Evolutionary conservation across 2,797 vertebrate genomes (phyloP).

Genomic region (Dromococcyx pavoninus): DNA sequence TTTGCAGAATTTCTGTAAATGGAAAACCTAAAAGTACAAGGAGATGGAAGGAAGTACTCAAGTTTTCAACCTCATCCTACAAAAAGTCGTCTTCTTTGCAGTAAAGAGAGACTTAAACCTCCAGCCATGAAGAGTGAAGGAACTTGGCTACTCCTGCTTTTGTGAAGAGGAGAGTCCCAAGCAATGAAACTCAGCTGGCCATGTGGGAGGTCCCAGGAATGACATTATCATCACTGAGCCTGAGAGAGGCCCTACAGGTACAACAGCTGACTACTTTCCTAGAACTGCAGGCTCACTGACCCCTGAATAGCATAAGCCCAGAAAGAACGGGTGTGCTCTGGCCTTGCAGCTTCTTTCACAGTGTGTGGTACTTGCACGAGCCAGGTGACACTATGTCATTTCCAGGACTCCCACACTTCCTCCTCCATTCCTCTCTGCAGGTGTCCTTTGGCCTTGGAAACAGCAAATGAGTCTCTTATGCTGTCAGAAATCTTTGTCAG

Average conservation of each 20-base stretch:
- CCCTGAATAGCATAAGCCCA: background rate
- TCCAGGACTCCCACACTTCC: background rate
- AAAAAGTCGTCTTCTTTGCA: background rate
- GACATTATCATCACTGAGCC: background rate
- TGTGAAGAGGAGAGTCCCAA: background rate
- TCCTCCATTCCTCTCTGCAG: background rate
- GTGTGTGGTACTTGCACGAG: background rate
- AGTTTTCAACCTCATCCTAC: background rate
- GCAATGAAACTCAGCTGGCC: background rate
- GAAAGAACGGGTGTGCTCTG: background rate
- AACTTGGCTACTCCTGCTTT: background rate
- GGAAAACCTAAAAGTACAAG: background rate
- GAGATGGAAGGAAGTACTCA: background rate
- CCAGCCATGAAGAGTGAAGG: fast-evolving
- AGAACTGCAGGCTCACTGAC: background rate
- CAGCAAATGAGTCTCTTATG: background rate
- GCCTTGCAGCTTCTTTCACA: background rate
- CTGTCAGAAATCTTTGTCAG: background rate
- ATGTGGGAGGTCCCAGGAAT: background rate
- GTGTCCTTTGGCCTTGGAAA: background rate
- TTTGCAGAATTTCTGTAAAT: background rate
- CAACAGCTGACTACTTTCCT: background rate
- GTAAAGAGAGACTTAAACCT: background rate
- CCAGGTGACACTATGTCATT: background rate
- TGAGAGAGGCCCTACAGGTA: background rate